Evolutionary conservation across 2,797 vertebrate species (phyloP).

Genomic region (Poeciliopsis turneri): DNA sequence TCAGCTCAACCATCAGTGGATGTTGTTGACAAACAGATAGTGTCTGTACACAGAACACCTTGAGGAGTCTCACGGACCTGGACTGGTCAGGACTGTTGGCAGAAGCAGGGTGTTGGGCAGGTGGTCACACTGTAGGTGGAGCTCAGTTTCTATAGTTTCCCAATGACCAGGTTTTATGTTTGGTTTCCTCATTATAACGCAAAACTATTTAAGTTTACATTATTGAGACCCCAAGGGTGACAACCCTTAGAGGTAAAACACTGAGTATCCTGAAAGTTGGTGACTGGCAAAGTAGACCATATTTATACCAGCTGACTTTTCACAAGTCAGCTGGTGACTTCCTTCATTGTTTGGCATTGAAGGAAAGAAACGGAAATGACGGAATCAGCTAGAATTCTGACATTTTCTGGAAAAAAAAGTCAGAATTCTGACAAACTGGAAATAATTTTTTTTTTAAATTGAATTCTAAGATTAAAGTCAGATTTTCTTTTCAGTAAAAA

Average conservation of each 20-base stretch:
- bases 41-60: not conserved
- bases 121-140: not conserved
- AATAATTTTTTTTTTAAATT: not conserved
- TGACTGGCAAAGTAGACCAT: not conserved
- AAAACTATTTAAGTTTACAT: too few species aligned
- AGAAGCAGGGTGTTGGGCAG: not conserved
- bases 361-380: too few species aligned
- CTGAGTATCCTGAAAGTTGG: not conserved
- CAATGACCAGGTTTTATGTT: not conserved
- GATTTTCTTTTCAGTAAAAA: not conserved
- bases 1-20: not conserved
- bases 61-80: not conserved
- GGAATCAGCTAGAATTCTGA: too few species aligned
- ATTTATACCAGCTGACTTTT: not conserved
- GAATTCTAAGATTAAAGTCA: not conserved
- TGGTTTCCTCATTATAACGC: not conserved
- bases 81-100: not conserved
- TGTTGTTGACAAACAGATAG: not conserved
- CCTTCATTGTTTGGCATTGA: too few species aligned
- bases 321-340: not conserved
- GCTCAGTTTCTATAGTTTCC: not conserved
- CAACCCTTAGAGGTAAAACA: not conserved
- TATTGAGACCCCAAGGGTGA: not conserved
- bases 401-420: not conserved
- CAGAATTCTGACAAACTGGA: not conserved